Evolutionary conservation across 2,888 invertebrate species (phyloP).

Genomic region (Axea sp.): DNA sequence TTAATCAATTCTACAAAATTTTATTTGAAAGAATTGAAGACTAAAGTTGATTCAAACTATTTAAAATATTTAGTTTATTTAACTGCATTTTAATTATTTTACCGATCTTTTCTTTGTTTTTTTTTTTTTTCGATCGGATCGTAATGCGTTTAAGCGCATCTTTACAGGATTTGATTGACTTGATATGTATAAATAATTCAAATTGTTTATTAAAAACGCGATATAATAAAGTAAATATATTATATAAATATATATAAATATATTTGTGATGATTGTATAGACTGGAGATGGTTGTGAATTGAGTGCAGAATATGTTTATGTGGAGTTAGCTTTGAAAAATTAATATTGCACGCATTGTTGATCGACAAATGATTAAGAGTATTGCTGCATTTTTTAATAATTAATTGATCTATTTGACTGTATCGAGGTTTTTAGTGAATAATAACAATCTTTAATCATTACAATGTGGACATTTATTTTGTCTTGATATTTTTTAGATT

Average conservation of each 20-base stretch:
- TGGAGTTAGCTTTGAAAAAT: slow-evolving; percentile 55
- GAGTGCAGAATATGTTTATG: slow-evolving; percentile 56
- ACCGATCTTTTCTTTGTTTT: no score
- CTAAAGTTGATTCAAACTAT: no score
- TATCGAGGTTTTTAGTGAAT: slow-evolving; percentile 49
- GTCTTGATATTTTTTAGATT: no score
- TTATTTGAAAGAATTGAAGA: no score
- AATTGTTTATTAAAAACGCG: slow-evolving; percentile 28
- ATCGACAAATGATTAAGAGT: slow-evolving; percentile 45
- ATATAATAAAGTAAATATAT: no score
- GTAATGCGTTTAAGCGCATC: slow-evolving; percentile 4
- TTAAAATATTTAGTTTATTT: no score
- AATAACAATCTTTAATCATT: slow-evolving; percentile 56
- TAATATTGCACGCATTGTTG: slow-evolving; percentile 57
- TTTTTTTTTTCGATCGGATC: slow-evolving; percentile 18
- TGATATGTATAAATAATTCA: slow-evolving; percentile 34
- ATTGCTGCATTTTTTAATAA: slow-evolving; percentile 43
- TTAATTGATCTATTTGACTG: slow-evolving; percentile 40
- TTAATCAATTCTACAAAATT: no score
- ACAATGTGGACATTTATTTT: no score
- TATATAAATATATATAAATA: slow-evolving; percentile 50
- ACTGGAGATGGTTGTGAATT: slow-evolving; percentile 61
- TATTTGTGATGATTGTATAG: slow-evolving; percentile 58
- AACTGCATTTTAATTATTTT: no score
- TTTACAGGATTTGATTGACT: slow-evolving; percentile 37